Evolutionary conservation across 2,797 vertebrate species (phyloP).

Genomic region (Pseudochaenichthys georgianus): DNA sequence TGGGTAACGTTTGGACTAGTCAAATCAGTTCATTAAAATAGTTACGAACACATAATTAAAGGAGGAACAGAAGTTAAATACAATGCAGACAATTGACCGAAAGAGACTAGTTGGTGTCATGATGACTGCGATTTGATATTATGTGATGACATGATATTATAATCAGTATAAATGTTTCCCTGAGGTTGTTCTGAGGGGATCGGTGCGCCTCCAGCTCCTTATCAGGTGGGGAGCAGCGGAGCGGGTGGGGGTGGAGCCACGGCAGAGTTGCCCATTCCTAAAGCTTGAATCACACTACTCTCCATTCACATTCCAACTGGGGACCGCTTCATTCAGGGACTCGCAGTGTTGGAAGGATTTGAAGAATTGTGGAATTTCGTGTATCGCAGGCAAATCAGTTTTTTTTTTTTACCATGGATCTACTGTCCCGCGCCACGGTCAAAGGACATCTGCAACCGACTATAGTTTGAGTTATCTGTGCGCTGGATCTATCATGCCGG

Average conservation of each 20-base stretch:
- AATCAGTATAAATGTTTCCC: background rate
- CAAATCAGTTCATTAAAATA: background rate
- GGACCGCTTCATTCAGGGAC: conserved; percentile 51
- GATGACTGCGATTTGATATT: background rate
- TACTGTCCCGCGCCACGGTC: conserved; percentile 45
- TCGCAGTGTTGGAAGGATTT: conserved; percentile 17
- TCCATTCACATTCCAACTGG: conserved; percentile 82
- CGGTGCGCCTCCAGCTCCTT: conserved; percentile 39
- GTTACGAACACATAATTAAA: background rate
- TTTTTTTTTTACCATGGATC: conserved; percentile 70
- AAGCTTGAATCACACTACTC: conserved; percentile 78
- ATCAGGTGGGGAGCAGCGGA: conserved; percentile 70
- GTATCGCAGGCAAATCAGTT: conserved; percentile 22
- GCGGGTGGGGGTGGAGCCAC: conserved; percentile 73
- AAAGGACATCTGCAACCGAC: conserved; percentile 39
- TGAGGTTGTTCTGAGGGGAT: conserved; percentile 1
- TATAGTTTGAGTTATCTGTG: conserved; percentile 29
- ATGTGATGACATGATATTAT: background rate
- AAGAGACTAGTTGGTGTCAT: background rate
- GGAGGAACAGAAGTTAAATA: background rate
- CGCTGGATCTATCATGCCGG: conserved; percentile 79
- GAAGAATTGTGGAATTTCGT: conserved; percentile 30
- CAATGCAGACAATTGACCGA: background rate
- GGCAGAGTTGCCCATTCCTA: conserved; percentile 74
- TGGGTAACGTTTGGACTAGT: background rate